phyloP scores from a whole-genome alignment of 37 sponge, comb jelly and placozoan genomes.

The Cladorhizidae sp. region DNA sequence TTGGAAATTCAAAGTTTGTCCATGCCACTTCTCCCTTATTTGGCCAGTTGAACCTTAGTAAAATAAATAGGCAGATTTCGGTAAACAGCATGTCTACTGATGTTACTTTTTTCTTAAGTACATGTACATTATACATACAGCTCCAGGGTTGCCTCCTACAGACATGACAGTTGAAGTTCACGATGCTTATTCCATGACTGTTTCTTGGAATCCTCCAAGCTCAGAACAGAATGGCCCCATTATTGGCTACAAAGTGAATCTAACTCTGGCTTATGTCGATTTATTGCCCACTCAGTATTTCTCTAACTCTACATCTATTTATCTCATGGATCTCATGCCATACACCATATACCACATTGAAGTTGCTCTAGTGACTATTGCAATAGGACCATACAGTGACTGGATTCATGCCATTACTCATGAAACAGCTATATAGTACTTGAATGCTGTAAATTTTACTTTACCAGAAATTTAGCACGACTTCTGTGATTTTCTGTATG shows the following conservation, averaged over 20 bases:
- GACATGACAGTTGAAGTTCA: background rate
- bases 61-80: too few relatives aligned
- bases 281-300: background rate
- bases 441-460: too few relatives aligned
- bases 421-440: background rate
- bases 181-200: background rate
- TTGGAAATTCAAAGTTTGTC: too few relatives aligned
- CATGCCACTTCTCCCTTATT: too few relatives aligned
- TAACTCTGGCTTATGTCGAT: background rate
- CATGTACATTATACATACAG: too few relatives aligned
- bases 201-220: slow-evolving; percentile 2
- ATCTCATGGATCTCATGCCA: background rate
- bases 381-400: slow-evolving; percentile 9
- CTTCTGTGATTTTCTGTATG: too few relatives aligned
- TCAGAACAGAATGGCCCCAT: slow-evolving; percentile 28
- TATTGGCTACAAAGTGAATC: slow-evolving; percentile 7
- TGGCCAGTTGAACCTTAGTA: too few relatives aligned
- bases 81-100: too few relatives aligned
- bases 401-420: background rate
- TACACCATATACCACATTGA: slow-evolving; percentile 7
- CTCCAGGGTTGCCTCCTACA: background rate
- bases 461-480: too few relatives aligned
- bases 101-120: too few relatives aligned
- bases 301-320: background rate
- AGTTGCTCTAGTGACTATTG: background rate